Evolutionary conservation across 2,113 vertebrate genomes (phyloP).

Genomic region (Nanger granti): DNA sequence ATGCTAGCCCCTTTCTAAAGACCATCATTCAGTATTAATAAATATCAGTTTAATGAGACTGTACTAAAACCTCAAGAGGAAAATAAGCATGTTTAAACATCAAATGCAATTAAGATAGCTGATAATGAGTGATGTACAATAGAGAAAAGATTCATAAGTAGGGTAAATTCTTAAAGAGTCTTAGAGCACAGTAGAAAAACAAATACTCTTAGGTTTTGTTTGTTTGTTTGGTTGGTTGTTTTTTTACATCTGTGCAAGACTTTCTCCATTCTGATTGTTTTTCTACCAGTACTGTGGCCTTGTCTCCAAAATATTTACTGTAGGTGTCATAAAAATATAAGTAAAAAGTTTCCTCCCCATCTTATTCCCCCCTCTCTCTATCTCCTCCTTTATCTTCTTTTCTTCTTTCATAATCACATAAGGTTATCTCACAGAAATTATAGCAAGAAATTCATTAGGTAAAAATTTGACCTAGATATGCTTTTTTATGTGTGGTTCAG

Average conservation of each 20-base stretch:
- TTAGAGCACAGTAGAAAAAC: not conserved
- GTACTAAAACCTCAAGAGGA: not conserved
- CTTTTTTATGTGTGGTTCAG: not conserved
- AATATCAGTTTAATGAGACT: not conserved
- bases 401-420: not conserved
- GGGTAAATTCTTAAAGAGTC: not conserved
- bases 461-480: slow-evolving; percentile 41
- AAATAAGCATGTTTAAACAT: not conserved
- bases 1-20: not conserved
- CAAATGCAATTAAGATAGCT: not conserved
- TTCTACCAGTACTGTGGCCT: not conserved
- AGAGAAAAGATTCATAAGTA: not conserved
- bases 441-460: not conserved
- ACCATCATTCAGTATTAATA: not conserved
- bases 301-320: not conserved
- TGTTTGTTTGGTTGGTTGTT: not conserved
- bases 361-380: not conserved
- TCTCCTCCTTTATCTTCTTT: not conserved
- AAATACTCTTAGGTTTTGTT: not conserved
- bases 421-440: not conserved
- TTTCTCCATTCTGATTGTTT: not conserved
- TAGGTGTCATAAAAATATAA: not conserved
- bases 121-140: not conserved
- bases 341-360: not conserved
- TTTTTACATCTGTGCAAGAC: not conserved